Percentiles rank a stretch among this genome's conserved stretches.
Evolutionary conservation across 2,797 vertebrate genomes (phyloP).

Genomic region (Glossophaga mutica): DNA sequence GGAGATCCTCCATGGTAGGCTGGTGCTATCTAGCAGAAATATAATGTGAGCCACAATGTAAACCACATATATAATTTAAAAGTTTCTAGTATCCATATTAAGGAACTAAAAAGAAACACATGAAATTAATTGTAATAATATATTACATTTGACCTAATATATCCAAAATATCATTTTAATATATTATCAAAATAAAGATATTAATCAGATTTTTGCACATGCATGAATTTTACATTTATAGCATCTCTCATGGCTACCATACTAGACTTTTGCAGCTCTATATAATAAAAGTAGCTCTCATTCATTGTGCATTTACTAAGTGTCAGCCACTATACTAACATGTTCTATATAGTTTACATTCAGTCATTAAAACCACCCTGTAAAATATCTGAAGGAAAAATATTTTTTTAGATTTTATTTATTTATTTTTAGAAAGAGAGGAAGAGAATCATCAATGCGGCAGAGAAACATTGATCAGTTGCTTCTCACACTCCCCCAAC

Average conservation of each 20-base stretch:
- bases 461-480: no score
- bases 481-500: no score
- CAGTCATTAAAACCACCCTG: not conserved
- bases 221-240: not conserved
- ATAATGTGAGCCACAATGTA: not conserved
- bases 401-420: no score
- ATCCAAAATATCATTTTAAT: not conserved
- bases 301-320: not conserved
- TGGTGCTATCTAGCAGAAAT: not conserved
- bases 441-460: no score
- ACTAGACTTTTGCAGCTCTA: not conserved
- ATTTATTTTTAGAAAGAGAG: no score
- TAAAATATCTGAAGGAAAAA: not conserved
- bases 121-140: conserved; percentile 9
- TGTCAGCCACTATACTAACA: not conserved
- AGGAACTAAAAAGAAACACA: not conserved
- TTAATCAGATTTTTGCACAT: not conserved
- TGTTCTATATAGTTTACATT: not conserved
- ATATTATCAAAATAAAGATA: not conserved
- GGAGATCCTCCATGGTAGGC: not conserved
- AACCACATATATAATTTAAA: not conserved
- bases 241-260: not conserved
- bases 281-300: not conserved
- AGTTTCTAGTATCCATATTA: not conserved
- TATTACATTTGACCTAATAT: not conserved